phyloP scores from a whole-genome alignment of 2,797 vertebrate species.

The Oreonectes daqikongensis region DNA sequence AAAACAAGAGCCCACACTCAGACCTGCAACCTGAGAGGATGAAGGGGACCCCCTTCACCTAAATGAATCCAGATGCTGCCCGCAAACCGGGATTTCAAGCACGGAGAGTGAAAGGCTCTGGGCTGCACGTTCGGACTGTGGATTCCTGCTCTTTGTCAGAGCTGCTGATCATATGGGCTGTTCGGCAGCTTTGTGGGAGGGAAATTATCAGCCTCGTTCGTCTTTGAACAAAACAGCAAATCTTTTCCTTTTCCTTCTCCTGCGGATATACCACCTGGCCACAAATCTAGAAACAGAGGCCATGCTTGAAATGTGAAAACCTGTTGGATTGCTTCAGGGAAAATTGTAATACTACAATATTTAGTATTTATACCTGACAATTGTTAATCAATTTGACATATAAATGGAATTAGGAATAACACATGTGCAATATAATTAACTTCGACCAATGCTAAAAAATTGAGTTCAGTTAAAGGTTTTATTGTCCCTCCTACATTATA shows the following conservation, averaged over 20 bases:
- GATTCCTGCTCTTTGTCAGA: slow-evolving; percentile 88
- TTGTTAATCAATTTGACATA: not conserved
- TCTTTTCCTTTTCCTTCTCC: slow-evolving; percentile 81
- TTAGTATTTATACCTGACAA: not conserved
- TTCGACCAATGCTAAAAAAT: too few species aligned
- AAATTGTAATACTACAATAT: slow-evolving; percentile 24
- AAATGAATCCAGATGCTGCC: slow-evolving; percentile 97
- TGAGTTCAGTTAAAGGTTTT: not conserved
- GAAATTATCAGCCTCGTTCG: slow-evolving; percentile 82
- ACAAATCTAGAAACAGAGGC: slow-evolving; percentile 49
- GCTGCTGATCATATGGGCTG: slow-evolving; percentile 85
- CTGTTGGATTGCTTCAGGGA: not conserved
- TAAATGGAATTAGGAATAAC: not conserved
- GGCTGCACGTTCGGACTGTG: slow-evolving; percentile 78
- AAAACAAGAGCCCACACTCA: slow-evolving; percentile 86
- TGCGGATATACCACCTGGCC: slow-evolving; percentile 74
- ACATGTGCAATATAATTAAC: too few species aligned
- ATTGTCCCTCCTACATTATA: not conserved
- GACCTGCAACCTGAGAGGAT: slow-evolving; percentile 89
- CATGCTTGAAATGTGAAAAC: slow-evolving; percentile 6
- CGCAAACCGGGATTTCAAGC: slow-evolving; percentile 76
- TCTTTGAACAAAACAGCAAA: slow-evolving; percentile 80
- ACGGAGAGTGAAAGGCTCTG: slow-evolving; percentile 63
- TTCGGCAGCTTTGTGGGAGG: slow-evolving; percentile 84
- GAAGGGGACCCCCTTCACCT: slow-evolving; percentile 70